phyloP scores from a whole-genome alignment of 1,140 invertebrate species.

The Rhopalosiphum padi region DNA sequence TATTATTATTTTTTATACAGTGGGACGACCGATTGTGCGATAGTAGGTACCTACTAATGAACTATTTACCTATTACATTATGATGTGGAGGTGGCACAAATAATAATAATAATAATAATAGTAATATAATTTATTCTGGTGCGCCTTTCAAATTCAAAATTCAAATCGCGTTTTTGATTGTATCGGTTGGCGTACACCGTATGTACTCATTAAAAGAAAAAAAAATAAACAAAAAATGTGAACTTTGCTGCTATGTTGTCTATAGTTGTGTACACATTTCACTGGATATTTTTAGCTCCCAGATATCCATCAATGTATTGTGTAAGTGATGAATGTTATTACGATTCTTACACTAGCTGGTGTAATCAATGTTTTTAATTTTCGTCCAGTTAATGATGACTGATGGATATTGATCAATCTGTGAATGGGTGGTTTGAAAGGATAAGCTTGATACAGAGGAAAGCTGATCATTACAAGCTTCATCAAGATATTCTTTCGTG shows the following conservation, averaged over 20 bases:
- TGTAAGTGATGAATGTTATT: not conserved
- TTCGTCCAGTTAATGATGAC: slow-evolving; percentile 37
- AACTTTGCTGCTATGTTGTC: not conserved
- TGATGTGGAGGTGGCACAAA: not conserved
- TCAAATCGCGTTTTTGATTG: slow-evolving; percentile 45
- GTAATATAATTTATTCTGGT: slow-evolving; percentile 39
- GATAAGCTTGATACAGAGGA: slow-evolving; percentile 52
- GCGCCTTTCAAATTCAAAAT: slow-evolving; percentile 49
- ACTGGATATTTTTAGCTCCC: not conserved
- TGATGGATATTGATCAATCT: slow-evolving; percentile 53
- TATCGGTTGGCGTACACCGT: not conserved
- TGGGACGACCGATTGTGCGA: not conserved
- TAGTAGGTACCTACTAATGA: not conserved
- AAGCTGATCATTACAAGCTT: slow-evolving; percentile 46
- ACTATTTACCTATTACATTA: not conserved
- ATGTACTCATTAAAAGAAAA: not conserved
- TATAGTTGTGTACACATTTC: not conserved
- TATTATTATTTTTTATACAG: not conserved
- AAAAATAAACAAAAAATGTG: not conserved
- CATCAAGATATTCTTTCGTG: slow-evolving; percentile 50
- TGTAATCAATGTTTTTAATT: not conserved
- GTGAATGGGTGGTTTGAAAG: slow-evolving; percentile 48
- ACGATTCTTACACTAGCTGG: not conserved
- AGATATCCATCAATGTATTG: slow-evolving; percentile 5
- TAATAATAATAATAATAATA: not conserved